Base-by-base conservation (phyloP, 2,113 vertebrate genomes). In the Toxostoma redivivum region DNA sequence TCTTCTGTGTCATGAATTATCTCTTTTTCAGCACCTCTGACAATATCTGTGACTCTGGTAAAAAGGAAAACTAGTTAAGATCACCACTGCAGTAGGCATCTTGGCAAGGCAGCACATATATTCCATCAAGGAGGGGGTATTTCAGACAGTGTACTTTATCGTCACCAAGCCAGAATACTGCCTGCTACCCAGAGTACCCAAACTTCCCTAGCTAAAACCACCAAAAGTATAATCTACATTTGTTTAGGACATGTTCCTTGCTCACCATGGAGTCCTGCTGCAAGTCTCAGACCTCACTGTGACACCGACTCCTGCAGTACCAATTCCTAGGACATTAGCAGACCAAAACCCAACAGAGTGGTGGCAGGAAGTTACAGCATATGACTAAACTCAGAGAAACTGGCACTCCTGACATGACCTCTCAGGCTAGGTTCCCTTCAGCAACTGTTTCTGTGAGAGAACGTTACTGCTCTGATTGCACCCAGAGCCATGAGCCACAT, bases 1-100 rank as follows among this genome's bases (percentile, higher is more conserved):
- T 72, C 57, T 76, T 54, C 61, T 48, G 0, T 1, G 10, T 35
- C 40, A 77, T 7, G 17, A 67, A 28, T 65, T 81, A 72, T 38
- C 69, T 69, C 78, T 44, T 93, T 87, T 65, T 33, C 50, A 78
- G 64, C 64, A 73, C 50, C 54, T 87, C 72, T 87, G 64, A 90
- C 85, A 87, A 6, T 72, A 87, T 78, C 82, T 69, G 45, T 64
- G 21, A 24, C 54, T 77, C 69, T 40, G 15, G 23, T 45, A 61
- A 78, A 78, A 85, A 18, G 51, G 35, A 77, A 83, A 64, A 51
- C 27, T 58, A 84, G 85, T 64, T 81, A 90, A 81, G 2, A 9
- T 54, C 84, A 72, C 62, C 53, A 31, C 4, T 60, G 35, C 45
- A 81, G 81, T 5, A 58, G 28, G 64, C 33, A 86, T 70, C 93